Evolutionary conservation across 2,113 vertebrate species (phyloP).

Genomic region (Platysteira castanea): DNA sequence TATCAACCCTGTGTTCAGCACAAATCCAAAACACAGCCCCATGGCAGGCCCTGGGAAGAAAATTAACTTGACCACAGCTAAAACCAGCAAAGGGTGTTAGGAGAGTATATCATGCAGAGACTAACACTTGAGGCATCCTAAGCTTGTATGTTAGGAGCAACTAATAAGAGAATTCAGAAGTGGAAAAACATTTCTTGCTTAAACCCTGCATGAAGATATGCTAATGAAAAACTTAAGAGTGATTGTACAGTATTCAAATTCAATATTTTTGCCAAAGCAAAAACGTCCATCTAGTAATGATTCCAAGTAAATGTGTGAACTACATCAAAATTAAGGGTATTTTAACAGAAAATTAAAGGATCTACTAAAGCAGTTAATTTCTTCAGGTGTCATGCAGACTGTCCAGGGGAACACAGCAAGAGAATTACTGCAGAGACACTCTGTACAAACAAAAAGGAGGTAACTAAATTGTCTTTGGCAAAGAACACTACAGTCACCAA

Average conservation of each 20-base stretch:
- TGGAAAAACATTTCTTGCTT: not conserved
- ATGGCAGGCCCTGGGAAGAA: accelerated
- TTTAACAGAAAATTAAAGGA: not conserved
- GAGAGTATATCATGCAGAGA: too few species aligned
- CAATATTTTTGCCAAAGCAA: not conserved
- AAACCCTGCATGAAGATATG: not conserved
- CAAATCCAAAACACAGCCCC: not conserved
- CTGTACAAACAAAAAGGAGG: not conserved
- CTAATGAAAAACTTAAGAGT: not conserved
- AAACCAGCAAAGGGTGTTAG: not conserved
- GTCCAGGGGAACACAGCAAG: not conserved
- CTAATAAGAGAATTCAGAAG: not conserved
- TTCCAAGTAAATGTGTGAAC: not conserved
- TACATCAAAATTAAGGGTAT: not conserved
- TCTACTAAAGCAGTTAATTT: not conserved
- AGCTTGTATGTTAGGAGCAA: not conserved
- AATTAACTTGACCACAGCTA: not conserved
- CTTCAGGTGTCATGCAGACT: not conserved
- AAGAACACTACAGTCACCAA: not conserved
- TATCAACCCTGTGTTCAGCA: not conserved
- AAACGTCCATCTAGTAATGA: not conserved
- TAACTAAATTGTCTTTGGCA: not conserved
- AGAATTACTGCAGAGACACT: not conserved
- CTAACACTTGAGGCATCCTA: not conserved
- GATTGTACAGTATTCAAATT: not conserved